Base-by-base conservation (phyloP, 2,113 vertebrate genomes). In the Dasyurus viverrinus region DNA sequence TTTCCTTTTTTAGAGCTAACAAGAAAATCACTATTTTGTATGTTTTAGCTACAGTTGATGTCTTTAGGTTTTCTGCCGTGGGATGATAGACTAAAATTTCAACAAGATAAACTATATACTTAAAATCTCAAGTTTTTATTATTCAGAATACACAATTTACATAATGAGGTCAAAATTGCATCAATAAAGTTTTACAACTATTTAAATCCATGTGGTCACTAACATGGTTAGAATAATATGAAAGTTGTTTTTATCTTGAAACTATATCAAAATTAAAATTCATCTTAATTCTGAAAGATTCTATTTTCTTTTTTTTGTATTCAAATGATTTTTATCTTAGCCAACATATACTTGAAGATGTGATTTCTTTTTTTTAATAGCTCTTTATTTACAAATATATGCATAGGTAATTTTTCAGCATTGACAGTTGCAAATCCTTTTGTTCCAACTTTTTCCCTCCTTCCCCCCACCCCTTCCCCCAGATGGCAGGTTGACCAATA, bases 111-210 rank as follows among this genome's bases (percentile, higher is more conserved):
- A 93, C 54, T 48, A 53, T 68, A 89, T 96, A 94, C 89, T 19
- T 96, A 54, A 92, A 42, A 96, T 94, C 8, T 16, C 30, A 36
- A 57, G 30, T 91, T 52, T 97, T 95, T 96, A 90, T 84, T 96
- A 95, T 95, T 93, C n/a, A 96, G 92, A 96, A 94, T 94, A 96
- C 89, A 93, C 4, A 47, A 94, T 92, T 23, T 76, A 89, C 27
- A 24, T 14, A 9, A 36, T 89, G 92, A 93, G 92, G 2, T n/a
- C 30, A 89, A 95, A 54, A 97, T 97, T 97, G 60, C 54, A 93
- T 96, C 92, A 53, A 89, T 95, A 54, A 47, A 84, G 48, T 89
- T 97, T 95, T 94, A 55, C 47, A 97, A 94, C 53, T 96, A 60
- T 89, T 94, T 90, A 93, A 91, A 93, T 96, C 91, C 60, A n/a